Base-by-base conservation (phyloP, 2,888 invertebrate genomes). In the Limnephilus marmoratus region DNA sequence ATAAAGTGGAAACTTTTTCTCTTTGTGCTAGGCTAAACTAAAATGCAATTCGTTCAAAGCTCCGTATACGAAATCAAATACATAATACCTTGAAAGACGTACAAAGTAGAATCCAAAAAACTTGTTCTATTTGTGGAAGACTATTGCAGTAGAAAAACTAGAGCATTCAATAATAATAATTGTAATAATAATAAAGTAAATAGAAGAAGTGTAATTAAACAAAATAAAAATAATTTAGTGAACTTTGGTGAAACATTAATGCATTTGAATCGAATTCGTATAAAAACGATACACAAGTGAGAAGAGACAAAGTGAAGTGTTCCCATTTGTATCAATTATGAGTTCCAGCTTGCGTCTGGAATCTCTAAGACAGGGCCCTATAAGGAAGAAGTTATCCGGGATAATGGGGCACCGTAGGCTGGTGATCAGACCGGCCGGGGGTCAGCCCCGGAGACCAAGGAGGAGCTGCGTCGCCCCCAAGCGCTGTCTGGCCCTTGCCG, bases 401-500 rank as follows among this genome's bases (percentile, higher is more conserved):
- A 89, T 90, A 37, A 68, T 86, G 81, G 93, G 93, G 45, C 93
- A 93, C 82, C 85, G 92, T 83, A 87, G 92, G 90, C 53, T 92
- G 80, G 86, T 92, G 49, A 68, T 93, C 45, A 91, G 90, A 87
- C 85, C 93, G 53, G 85, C 91, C 18, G 92, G 85, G 12, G 85
- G 68, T 3, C n/a, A 68, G 12, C 80, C 81, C 68, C n/a, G 93
- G 49, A 90, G 93, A n/a, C 41, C 86, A 18, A 49, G 91, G 31
- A 91, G 85, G 68, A 82, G 92, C 31, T 93, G 93, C 49, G 92
- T 92, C 31, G 92, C 93, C 7, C 93, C 93, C 29, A 93, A 91
- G 88, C 91, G 93, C 37, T 93, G 93, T 41, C 81, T 93, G 53
- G 93, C 93, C 45, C 68, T 93, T 12, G 93, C 92, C 2, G 93